Percentiles rank a stretch among this genome's conserved stretches.
Evolutionary conservation across 64 coral and sea anemone genomes (phyloP).

Genomic region (Pachyseris speciosa): DNA sequence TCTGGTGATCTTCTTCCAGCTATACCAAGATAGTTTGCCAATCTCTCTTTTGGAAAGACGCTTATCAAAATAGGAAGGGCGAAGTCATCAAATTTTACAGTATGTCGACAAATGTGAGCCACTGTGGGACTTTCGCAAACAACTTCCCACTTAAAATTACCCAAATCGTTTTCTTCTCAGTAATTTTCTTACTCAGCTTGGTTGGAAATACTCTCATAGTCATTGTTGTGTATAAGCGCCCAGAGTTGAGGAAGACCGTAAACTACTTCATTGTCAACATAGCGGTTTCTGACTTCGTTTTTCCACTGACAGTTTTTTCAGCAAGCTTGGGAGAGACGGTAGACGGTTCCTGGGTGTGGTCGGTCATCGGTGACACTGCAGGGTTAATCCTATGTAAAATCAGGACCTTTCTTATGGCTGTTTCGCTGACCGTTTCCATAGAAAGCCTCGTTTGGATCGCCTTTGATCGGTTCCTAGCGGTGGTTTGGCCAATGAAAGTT

Average conservation of each 20-base stretch:
- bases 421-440: not conserved
- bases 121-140: not conserved
- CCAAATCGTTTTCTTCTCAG: not conserved
- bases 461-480: not conserved
- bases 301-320: not conserved
- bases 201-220: not conserved
- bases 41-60: too few relatives aligned
- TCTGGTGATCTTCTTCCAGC: too few relatives aligned
- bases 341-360: not conserved
- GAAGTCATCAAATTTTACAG: too few relatives aligned
- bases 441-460: conserved; percentile 7
- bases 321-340: not conserved
- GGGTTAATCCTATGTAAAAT: not conserved
- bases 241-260: not conserved
- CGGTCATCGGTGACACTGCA: not conserved
- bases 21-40: too few relatives aligned
- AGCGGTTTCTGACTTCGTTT: not conserved
- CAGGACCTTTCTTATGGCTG: not conserved
- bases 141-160: not conserved
- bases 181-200: not conserved
- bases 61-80: too few relatives aligned
- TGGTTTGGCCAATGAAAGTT: not conserved
- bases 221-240: not conserved
- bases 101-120: too few relatives aligned
- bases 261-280: conserved; percentile 5